These are phyloP conservation scores for Bubalus kerabau DNA, from an alignment of 2,113 vertebrate genomes.

Conservation along the genomic window DNA sequence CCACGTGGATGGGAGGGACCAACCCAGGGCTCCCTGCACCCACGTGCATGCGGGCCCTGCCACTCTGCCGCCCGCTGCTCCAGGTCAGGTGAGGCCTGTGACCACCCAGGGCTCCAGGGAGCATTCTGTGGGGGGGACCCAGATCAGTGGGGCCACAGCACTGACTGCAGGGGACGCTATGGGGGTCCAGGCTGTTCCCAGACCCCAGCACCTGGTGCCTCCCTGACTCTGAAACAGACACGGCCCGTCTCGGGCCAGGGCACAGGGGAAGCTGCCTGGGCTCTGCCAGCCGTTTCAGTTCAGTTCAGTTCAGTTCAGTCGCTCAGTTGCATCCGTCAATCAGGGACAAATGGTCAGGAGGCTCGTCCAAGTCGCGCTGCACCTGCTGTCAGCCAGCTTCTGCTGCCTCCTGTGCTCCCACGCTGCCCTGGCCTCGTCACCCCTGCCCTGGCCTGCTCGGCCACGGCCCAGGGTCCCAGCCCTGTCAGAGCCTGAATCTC, in stretches of 20 bases:
- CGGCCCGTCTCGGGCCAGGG: background rate
- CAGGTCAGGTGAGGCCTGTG: background rate
- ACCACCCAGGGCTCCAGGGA: too few relatives aligned
- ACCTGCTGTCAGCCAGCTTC: background rate
- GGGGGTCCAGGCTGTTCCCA: background rate
- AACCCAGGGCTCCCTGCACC: fast-evolving
- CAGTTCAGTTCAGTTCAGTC: too few relatives aligned
- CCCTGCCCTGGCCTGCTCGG: background rate
- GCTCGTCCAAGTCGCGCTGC: fast-evolving
- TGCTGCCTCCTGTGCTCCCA: fast-evolving
- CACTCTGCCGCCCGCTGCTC: fast-evolving
- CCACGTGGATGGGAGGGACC: fast-evolving
- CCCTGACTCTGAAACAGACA: background rate
- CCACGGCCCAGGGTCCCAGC: fast-evolving
- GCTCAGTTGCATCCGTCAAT: background rate
- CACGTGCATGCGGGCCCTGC: fast-evolving
- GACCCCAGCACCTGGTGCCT: background rate
- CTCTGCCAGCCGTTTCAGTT: background rate
- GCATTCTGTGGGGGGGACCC: background rate
- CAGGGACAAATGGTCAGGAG: background rate
- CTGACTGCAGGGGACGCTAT: fast-evolving
- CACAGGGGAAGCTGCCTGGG: background rate
- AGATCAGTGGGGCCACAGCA: fast-evolving
- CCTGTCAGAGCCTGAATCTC: fast-evolving
- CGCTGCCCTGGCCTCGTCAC: fast-evolving